Conservation (phyloP, 2,888 invertebrate genomes). For the Xylota segnis region DNA sequence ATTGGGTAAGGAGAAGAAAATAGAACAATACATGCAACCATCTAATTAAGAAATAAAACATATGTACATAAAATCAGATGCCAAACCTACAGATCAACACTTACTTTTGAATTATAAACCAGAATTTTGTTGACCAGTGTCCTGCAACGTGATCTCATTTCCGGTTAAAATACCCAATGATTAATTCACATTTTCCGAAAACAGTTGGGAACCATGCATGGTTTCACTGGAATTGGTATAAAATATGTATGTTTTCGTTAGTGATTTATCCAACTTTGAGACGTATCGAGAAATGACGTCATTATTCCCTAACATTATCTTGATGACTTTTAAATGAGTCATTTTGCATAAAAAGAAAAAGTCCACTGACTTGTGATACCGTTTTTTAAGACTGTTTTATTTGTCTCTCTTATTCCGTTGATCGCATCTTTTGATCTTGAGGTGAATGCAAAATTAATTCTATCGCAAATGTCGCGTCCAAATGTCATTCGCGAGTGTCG, state of each 20-base stretch:
- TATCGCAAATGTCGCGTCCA: conserved; percentile 53
- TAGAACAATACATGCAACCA: too few species aligned
- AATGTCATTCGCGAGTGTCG: conserved; percentile 68
- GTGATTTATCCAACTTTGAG: conserved; percentile 24
- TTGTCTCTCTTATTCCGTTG: conserved; percentile 6
- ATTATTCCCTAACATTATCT: conserved; percentile 21
- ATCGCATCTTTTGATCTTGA: conserved; percentile 38
- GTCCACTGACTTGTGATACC: conserved; percentile 61
- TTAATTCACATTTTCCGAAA: not conserved
- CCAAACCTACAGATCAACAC: too few species aligned
- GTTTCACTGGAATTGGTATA: not conserved
- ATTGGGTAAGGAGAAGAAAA: too few species aligned
- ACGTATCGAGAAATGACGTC: conserved; percentile 21
- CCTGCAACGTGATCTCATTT: not conserved
- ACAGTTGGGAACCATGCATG: not conserved
- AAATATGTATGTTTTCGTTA: not conserved
- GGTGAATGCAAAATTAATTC: conserved; percentile 53
- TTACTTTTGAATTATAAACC: too few species aligned
- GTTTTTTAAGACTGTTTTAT: conserved; percentile 12
- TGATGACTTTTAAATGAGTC: conserved; percentile 52
- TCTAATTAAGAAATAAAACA: too few species aligned
- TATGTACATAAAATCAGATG: too few species aligned
- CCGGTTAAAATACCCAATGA: not conserved
- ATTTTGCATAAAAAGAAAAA: conserved; percentile 44
- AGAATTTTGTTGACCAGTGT: too few species aligned